Evolutionary conservation across 92 coral and sea anemone species (phyloP), one percentile per base, ranked within the genome.

Genomic region (Phymanthus crucifer): DNA sequence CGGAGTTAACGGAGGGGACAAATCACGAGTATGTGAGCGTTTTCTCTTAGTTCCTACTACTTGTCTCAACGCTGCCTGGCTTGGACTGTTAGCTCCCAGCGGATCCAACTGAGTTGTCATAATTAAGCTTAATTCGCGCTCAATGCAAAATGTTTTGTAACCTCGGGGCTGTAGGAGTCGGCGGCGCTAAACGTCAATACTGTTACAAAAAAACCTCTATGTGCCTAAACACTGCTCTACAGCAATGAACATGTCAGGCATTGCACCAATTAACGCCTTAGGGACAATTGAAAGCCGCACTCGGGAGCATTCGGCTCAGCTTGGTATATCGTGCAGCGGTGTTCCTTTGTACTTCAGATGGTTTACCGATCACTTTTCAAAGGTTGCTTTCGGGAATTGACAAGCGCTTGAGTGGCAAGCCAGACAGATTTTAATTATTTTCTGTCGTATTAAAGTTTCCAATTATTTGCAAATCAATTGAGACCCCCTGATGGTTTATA

Each of bases 401-500:
- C 98, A 90, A 82, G 97, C 78, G 83, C 80, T 95, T 95, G 95
- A 95, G 97, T 95, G 93, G 97, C 97, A 89, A 87, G 89, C 93
- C 95, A 93, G 93, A 90, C 93, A 85, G 91, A 85, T 91, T 90
- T 93, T 88, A 93, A 93, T 95, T 90, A 90, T 87, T 90, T 94
- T 91, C 94, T 95, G 98, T 95, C 97, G 93, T 87, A 93, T 90
- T 92, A 95, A 95, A 95, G 93, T 87, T 90, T 87, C 93, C 93
- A 89, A 95, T 95, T 93, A 95, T 95, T 93, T 90, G 97, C 97
- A 90, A 95, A 95, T 95, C 97, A 87, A 92, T 92, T 87, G 97
- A 82, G 92, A 88, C 97, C 97, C 93, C 97, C 97, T 70, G 97
- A 81, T 92, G 97, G 86, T 91, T 80, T 81, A 85, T 87, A 88